Conservation (phyloP, 2,888 invertebrate genomes). For the Tiliacea citrago region DNA sequence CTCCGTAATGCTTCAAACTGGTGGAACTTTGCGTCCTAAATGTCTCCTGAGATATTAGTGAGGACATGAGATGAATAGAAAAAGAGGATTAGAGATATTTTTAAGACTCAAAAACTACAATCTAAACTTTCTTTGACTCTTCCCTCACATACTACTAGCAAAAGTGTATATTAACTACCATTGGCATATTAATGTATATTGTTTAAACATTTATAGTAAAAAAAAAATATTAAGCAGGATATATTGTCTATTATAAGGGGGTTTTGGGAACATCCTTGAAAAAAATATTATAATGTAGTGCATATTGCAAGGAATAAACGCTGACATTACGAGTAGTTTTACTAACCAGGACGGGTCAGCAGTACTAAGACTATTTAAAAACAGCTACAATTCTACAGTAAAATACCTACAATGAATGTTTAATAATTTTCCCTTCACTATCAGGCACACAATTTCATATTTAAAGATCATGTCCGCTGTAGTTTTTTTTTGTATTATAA, state of each 20-base stretch:
- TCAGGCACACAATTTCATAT: slow-evolving; percentile 45
- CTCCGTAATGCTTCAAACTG: slow-evolving; percentile 17
- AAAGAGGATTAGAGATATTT: neutral
- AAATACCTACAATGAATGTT: slow-evolving; percentile 4
- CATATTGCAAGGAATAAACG: neutral
- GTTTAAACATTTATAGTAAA: neutral
- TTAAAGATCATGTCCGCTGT: slow-evolving; percentile 44
- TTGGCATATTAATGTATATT: neutral
- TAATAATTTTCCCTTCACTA: slow-evolving; percentile 35
- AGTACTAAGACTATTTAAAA: neutral
- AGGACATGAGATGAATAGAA: slow-evolving; percentile 2
- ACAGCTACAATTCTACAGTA: neutral
- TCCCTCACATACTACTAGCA: neutral
- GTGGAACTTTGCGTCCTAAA: slow-evolving; percentile 12
- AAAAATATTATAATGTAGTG: neutral
- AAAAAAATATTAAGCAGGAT: neutral
- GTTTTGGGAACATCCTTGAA: neutral
- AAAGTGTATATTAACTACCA: neutral
- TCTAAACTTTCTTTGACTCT: neutral
- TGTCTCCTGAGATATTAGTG: slow-evolving; percentile 29
- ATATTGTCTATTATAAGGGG: no score
- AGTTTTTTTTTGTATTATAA: slow-evolving; percentile 52
- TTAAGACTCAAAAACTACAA: neutral
- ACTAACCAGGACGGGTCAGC: neutral
- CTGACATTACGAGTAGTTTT: neutral